These are phyloP conservation scores for Drosophila rubida DNA, from an alignment of 2,888 invertebrate genomes.

Conservation along the genomic window DNA sequence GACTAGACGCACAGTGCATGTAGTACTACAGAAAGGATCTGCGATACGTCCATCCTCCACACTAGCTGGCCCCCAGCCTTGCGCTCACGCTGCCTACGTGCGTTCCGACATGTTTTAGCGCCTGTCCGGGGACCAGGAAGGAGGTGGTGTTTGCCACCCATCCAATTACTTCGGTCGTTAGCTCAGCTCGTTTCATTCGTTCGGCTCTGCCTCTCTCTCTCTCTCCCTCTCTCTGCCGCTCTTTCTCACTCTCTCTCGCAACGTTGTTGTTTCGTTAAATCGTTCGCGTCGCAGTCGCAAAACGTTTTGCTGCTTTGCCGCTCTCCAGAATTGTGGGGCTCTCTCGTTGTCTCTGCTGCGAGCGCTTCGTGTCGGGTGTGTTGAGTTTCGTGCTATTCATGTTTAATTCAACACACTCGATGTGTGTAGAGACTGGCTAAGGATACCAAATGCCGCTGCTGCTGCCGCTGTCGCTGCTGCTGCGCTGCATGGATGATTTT, in stretches of 20 bases:
- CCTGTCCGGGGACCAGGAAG: not conserved
- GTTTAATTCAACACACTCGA: constrained; percentile 33
- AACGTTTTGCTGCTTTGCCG: constrained; percentile 2
- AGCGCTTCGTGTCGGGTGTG: constrained; percentile 31
- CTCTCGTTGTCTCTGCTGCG: not conserved
- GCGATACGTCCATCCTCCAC: constrained; percentile 27
- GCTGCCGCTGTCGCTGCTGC: not conserved
- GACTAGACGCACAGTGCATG: not conserved
- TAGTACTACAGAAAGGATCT: constrained; percentile 39
- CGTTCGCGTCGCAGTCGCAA: constrained; percentile 43
- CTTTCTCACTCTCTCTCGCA: not conserved
- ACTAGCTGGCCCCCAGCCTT: constrained; percentile 2
- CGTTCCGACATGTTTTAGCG: constrained; percentile 42
- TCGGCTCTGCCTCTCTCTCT: not conserved
- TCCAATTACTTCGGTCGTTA: constrained; percentile 1
- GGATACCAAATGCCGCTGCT: constrained; percentile 25
- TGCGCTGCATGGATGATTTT: constrained; percentile 17
- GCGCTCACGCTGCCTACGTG: constrained; percentile 63
- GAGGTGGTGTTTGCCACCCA: not conserved
- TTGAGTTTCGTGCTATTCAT: constrained; percentile 33
- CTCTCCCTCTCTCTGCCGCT: not conserved
- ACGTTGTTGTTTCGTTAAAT: constrained; percentile 43
- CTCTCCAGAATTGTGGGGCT: not conserved
- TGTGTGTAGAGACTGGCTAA: constrained; percentile 8
- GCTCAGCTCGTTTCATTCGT: not conserved